Conservation (phyloP, 2,113 vertebrate genomes). For the Phylloscopus trochilus region DNA sequence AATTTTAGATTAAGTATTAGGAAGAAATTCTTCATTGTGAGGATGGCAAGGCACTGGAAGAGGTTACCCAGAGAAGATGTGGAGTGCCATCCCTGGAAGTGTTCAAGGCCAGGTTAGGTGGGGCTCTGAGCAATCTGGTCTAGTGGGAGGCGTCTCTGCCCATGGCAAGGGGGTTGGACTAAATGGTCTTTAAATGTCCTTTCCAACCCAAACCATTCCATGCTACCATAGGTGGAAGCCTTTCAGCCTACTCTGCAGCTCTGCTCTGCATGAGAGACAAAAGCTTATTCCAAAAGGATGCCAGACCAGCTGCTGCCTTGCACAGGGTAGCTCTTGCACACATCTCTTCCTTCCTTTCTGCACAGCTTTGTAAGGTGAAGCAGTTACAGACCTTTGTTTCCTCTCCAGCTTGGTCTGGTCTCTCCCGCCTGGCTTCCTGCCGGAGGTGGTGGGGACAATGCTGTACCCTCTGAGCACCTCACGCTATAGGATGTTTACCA, state of each 20-base stretch:
- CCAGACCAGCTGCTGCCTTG: neutral
- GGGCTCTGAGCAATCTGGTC: neutral
- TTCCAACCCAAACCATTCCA: neutral
- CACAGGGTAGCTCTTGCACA: neutral
- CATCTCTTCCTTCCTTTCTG: neutral
- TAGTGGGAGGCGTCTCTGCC: neutral
- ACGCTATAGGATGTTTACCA: accelerated
- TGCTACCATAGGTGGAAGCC: neutral
- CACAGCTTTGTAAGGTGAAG: neutral
- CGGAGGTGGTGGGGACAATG: neutral
- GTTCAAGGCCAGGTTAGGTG: neutral
- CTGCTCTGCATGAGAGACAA: neutral
- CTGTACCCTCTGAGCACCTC: neutral
- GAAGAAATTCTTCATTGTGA: neutral
- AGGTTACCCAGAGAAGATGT: neutral
- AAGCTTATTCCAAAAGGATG: neutral
- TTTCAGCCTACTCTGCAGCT: neutral
- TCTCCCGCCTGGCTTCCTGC: neutral
- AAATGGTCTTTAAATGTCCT: neutral
- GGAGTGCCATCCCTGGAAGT: neutral
- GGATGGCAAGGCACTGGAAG: neutral
- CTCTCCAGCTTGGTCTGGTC: accelerated
- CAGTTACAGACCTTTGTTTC: neutral
- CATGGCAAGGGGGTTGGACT: neutral
- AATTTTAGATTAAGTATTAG: neutral